Evolutionary conservation across 2,888 invertebrate species (phyloP), one percentile per base, ranked within the genome.

Genomic region (Pseudolycoriella hygida): DNA sequence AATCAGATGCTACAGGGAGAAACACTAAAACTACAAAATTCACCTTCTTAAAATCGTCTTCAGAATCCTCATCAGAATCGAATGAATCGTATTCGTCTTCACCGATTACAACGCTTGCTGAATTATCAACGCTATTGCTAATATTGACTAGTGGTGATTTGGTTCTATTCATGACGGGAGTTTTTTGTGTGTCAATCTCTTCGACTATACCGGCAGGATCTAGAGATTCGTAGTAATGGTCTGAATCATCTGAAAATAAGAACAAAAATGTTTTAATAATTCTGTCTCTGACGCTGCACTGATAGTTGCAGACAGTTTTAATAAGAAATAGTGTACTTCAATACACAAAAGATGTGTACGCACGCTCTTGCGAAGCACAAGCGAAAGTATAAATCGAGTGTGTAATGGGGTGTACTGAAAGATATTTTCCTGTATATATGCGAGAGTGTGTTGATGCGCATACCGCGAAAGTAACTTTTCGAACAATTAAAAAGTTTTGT

Each of bases 1-100:
- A 37, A 37, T 14, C 3, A 12, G 37, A 37, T 5, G 15, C n/a
- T 12, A 48, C 18, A 34, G 43, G n/a, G 5, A 25, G 25, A 25
- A 6, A 4, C 5, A 8, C 25, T 25, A 25, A 38, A 14, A 40
- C 4, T 5, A 25, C 6, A 17, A 8, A 39, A 39, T 40, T 53
- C 48, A 65, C 60, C 54, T 66, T 60, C 47, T 61, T 57, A 3
- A 57, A 50, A 39, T 57, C 57, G 47, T 59, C 60, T 47, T 58
- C 59, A 44, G 58, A 57, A 47, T 76, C 76, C 40, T 71, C 68
- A 52, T 80, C 79, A 2, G 71, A 69, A 53, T 81, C 80, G 56
- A 81, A 82, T 41, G 80, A 80, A 60, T 81, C 81, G 54, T 74
- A 77, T 58, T 77, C 77, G 52, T 78, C 77, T 51, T 67, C 64